phyloP scores from a whole-genome alignment of 2,888 invertebrate species.

The Nomada hirtipes region DNA sequence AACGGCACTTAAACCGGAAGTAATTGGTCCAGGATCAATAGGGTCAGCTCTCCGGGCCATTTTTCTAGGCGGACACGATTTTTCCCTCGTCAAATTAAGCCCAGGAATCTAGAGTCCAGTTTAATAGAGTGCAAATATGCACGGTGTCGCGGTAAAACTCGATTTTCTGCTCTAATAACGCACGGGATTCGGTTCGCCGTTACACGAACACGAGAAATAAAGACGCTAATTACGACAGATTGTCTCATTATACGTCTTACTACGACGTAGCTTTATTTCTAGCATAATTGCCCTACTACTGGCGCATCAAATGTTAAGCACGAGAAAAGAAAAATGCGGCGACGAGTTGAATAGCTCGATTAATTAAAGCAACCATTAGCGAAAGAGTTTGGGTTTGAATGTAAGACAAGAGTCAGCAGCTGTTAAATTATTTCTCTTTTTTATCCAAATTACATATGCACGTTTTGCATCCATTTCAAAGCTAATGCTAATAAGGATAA shows the following conservation, averaged over 20 bases:
- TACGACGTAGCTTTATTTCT: constrained; percentile 1
- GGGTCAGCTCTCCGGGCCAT: neutral
- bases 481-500: too few species aligned
- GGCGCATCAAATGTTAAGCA: constrained; percentile 1
- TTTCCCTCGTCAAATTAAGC: constrained; percentile 1
- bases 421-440: too few species aligned
- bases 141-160: neutral
- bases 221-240: constrained; percentile 18
- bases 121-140: constrained; percentile 17
- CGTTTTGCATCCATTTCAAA: too few species aligned
- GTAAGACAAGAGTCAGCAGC: too few species aligned
- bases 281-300: neutral
- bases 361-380: neutral
- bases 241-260: constrained; percentile 20
- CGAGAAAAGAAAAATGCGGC: neutral
- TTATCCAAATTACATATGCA: too few species aligned
- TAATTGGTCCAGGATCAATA: constrained; percentile 19
- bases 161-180: constrained; percentile 23
- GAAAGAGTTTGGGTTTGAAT: too few species aligned
- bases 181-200: neutral
- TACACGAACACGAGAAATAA: neutral
- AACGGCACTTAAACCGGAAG: constrained; percentile 10
- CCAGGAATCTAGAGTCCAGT: neutral
- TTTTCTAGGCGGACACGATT: constrained; percentile 2
- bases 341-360: neutral